Evolutionary conservation across 1,140 invertebrate species (phyloP), one percentile per base, ranked within the genome.

Genomic region (Zaprionus kolodkinae): DNA sequence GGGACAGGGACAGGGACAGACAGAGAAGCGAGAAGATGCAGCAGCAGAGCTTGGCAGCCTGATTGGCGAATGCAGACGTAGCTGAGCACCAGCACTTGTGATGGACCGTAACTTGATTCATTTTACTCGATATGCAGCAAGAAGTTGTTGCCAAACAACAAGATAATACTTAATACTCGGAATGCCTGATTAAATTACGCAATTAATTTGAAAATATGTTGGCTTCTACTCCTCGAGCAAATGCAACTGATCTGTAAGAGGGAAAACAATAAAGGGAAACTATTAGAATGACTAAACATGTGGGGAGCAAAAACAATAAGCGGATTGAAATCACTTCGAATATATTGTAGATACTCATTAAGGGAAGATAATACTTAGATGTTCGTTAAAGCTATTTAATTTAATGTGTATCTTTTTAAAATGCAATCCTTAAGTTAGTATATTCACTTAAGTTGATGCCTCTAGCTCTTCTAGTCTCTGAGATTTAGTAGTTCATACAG

Each of bases 41-140:
- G 40, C 6, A 7, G 40, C 40, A 45, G 40, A 7, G 9, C 3
- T n/a, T 15, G 40, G 7, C 1, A 21, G 1, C 21, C 21, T 21
- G n/a, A n/a, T 9, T 2, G 40, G 40, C 6, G 7, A n/a, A n/a
- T n/a, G n/a, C n/a, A n/a, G n/a, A n/a, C n/a, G n/a, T n/a, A 48
- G 45, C 15, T 5, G 15, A 48, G 45, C 15, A 11, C 45, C 7
- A 11, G 45, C 3, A 12, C 45, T 17, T 50, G 45, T 9, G 10
- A 50, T 25, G 45, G 15, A 21, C 10, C 45, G 17, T 50, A 21
- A 50, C 17, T 50, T 50, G 45, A 50, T 50, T 50, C 45, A 50
- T 50, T 50, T 50, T 50, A 25, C 17, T 50, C 17, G 17, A 50
- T 50, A 50, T 25, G 45, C 45, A 21, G 45, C 17, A 50, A 50